Percentiles rank a stretch among this genome's conserved stretches.
Evolutionary conservation across 2,888 invertebrate species (phyloP).

Genomic region (Oasisia sp.): DNA sequence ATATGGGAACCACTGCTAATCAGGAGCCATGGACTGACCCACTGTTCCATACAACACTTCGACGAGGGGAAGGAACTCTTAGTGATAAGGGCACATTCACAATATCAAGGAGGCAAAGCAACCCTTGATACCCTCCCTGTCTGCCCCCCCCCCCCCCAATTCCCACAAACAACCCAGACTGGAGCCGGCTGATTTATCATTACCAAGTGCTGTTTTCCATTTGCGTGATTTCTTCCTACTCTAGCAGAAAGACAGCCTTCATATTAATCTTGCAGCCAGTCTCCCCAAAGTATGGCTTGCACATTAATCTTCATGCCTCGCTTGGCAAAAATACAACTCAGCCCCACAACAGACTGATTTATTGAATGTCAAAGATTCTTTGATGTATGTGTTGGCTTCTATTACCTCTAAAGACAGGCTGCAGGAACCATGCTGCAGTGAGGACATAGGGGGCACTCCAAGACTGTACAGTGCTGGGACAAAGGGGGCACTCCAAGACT

Average conservation of each 20-base stretch:
- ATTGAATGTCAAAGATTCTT: slow-evolving; percentile 1
- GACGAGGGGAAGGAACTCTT: not conserved
- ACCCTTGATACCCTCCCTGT: not conserved
- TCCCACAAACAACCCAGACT: not conserved
- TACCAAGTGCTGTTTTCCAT: not conserved
- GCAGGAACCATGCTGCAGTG: too few relatives aligned
- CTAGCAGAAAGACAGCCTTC: slow-evolving; percentile 11
- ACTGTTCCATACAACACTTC: too few relatives aligned
- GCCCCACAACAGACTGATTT: not conserved
- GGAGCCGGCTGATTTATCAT: not conserved
- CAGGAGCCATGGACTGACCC: too few relatives aligned
- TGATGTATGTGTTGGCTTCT: not conserved
- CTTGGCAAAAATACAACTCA: slow-evolving; percentile 13
- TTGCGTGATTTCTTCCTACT: slow-evolving; percentile 7
- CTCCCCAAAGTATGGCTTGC: not conserved
- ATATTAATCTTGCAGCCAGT: slow-evolving; percentile 2
- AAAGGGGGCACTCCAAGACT: too few relatives aligned
- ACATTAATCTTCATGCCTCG: slow-evolving; percentile 6
- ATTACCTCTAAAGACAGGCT: not conserved
- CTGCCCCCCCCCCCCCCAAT: not conserved
- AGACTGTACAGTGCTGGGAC: too few relatives aligned
- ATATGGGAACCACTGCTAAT: too few relatives aligned
- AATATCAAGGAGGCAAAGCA: not conserved
- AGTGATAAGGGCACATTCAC: not conserved
- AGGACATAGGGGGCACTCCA: too few relatives aligned